Evolutionary conservation across 2,888 invertebrate genomes (phyloP).

Genomic region (Leucania comma): DNA sequence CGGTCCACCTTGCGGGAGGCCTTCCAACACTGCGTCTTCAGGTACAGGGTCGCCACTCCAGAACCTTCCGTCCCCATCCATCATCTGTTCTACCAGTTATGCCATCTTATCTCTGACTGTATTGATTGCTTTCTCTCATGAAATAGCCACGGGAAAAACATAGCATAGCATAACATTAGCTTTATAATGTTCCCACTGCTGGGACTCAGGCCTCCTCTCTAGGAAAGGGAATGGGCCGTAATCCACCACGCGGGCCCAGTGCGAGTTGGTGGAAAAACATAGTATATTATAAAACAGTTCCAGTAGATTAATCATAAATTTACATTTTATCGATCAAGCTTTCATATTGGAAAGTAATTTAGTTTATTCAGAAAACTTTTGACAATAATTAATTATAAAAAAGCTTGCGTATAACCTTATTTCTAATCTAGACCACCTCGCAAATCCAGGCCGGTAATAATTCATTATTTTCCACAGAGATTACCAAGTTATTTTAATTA

Average conservation of each 20-base stretch:
- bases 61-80: no score
- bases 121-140: not conserved
- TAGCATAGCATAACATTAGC: not conserved
- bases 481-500: constrained; percentile 59
- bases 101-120: no score
- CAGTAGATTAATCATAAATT: not conserved
- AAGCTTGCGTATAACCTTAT: constrained; percentile 10
- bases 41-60: no score
- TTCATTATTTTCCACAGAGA: constrained; percentile 47
- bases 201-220: no score
- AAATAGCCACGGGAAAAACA: no score
- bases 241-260: no score
- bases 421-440: constrained; percentile 20
- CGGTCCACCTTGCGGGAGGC: no score
- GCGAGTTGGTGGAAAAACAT: no score
- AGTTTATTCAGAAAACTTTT: not conserved
- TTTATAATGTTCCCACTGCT: no score
- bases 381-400: not conserved
- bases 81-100: no score
- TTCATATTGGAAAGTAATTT: not conserved
- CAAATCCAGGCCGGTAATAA: constrained; percentile 48
- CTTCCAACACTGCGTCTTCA: no score
- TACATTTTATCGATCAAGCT: not conserved
- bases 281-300: not conserved
- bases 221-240: no score